These are phyloP conservation scores for Agapornis roseicollis DNA, from an alignment of 2,113 vertebrate genomes.

Conservation along the genomic window DNA sequence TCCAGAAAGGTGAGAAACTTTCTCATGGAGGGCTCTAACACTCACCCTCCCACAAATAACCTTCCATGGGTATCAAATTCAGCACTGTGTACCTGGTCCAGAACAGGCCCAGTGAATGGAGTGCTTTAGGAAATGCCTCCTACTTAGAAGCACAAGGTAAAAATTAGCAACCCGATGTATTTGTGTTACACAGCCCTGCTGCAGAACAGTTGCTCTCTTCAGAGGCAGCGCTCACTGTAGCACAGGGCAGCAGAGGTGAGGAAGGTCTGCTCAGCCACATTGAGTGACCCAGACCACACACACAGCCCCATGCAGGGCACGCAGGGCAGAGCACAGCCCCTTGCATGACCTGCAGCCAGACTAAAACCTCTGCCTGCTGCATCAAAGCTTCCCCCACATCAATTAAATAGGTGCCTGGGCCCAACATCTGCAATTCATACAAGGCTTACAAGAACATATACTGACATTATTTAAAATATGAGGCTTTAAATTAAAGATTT, in stretches of 20 bases:
- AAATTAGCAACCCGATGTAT: accelerated
- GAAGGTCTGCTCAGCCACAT: not conserved
- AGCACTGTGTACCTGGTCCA: not conserved
- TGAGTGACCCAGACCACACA: not conserved
- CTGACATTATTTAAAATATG: not conserved
- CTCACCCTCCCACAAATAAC: not conserved
- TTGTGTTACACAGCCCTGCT: accelerated
- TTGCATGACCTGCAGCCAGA: not conserved
- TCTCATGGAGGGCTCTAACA: not conserved
- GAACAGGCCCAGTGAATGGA: not conserved
- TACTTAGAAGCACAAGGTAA: not conserved
- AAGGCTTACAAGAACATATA: accelerated
- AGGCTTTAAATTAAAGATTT: not conserved
- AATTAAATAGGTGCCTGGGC: no score
- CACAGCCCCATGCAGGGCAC: not conserved
- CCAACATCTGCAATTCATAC: accelerated
- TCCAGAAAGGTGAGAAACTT: not conserved
- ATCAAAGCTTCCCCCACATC: not conserved
- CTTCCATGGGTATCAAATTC: not conserved
- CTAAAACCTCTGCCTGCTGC: not conserved
- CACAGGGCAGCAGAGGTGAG: not conserved
- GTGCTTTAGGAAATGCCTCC: not conserved
- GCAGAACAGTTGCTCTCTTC: not conserved
- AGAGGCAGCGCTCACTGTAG: not conserved
- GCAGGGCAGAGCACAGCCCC: not conserved